These are phyloP conservation scores for Brachypterus glaber DNA, from an alignment of 2,888 invertebrate genomes.

Conservation along the genomic window DNA sequence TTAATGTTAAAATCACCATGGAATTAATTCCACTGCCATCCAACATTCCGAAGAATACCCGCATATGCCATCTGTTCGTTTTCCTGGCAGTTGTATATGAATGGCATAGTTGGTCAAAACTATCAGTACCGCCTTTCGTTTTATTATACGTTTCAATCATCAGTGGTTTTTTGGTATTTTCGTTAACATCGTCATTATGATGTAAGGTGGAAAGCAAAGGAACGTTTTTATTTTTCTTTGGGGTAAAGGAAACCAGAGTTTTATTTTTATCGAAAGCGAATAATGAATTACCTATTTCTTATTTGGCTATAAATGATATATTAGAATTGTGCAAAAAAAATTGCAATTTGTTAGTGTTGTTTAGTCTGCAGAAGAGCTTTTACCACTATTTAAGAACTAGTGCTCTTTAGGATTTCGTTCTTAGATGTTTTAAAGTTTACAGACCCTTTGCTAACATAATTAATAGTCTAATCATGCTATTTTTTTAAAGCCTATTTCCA, in stretches of 20 bases:
- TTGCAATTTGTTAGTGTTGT: too few relatives aligned
- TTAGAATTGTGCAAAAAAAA: too few relatives aligned
- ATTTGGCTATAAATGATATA: too few relatives aligned
- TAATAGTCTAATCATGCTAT: too few relatives aligned
- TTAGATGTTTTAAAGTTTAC: too few relatives aligned
- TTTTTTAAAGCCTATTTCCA: too few relatives aligned
- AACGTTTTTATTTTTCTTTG: slow-evolving; percentile 23
- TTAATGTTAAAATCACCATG: too few relatives aligned
- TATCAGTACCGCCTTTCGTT: slow-evolving; percentile 13
- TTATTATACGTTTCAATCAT: slow-evolving; percentile 12
- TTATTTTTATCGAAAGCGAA: slow-evolving; percentile 15
- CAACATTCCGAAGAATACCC: slow-evolving; percentile 22
- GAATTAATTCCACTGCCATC: slow-evolving; percentile 17
- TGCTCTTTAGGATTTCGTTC: too few relatives aligned
- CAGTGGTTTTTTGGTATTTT: slow-evolving; percentile 21
- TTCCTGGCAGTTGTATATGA: slow-evolving; percentile 21
- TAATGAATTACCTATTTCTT: slow-evolving; percentile 7
- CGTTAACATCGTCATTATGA: slow-evolving; percentile 17
- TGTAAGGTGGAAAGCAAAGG: slow-evolving; percentile 21
- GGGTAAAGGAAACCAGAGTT: slow-evolving; percentile 22
- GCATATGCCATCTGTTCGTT: slow-evolving; percentile 22
- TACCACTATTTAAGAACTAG: too few relatives aligned
- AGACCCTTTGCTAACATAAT: too few relatives aligned
- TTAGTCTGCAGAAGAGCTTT: too few relatives aligned
- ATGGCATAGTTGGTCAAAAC: slow-evolving; percentile 14